phyloP scores from a whole-genome alignment of 35 echinoderm and acorn worm genomes.

The Anneissia japonica region DNA sequence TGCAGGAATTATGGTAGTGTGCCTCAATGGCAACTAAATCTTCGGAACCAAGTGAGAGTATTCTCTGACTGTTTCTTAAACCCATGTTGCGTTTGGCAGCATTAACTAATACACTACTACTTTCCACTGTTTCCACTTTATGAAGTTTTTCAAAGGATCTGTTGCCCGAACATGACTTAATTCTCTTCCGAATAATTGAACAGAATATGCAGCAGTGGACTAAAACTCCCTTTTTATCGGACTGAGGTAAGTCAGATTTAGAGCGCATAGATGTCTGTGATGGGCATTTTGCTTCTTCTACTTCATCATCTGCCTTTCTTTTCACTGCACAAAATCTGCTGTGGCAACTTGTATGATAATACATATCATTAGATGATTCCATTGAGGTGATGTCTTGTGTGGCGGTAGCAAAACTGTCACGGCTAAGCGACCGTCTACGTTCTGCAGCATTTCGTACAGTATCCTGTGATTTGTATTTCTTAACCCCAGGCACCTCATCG shows the following conservation, averaged over 20 bases:
- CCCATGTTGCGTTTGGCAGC: conserved; percentile 27
- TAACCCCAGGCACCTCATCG: conserved; percentile 24
- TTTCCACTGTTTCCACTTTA: conserved; percentile 34
- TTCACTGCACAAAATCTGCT: too few relatives aligned
- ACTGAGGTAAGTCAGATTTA: too few relatives aligned
- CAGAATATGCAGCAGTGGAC: conserved; percentile 21
- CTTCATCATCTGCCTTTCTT: too few relatives aligned
- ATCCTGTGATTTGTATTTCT: conserved; percentile 21
- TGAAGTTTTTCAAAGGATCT: conserved; percentile 16
- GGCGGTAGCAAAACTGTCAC: too few relatives aligned
- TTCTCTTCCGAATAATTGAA: conserved; percentile 6
- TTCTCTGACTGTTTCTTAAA: conserved; percentile 15
- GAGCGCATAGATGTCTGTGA: too few relatives aligned
- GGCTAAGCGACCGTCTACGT: conserved; percentile 7
- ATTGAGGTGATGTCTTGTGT: too few relatives aligned
- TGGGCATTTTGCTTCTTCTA: too few relatives aligned
- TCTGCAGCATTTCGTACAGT: conserved; percentile 31
- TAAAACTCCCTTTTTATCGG: neutral
- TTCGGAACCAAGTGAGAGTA: conserved; percentile 21
- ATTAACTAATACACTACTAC: conserved; percentile 10
- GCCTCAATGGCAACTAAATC: conserved; percentile 40
- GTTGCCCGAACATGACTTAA: conserved; percentile 11
- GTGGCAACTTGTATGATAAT: too few relatives aligned
- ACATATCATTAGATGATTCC: too few relatives aligned
- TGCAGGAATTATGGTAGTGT: conserved; percentile 32